Evolutionary conservation across 2,113 vertebrate genomes (phyloP).

Genomic region (Cricetomys ansorgei): DNA sequence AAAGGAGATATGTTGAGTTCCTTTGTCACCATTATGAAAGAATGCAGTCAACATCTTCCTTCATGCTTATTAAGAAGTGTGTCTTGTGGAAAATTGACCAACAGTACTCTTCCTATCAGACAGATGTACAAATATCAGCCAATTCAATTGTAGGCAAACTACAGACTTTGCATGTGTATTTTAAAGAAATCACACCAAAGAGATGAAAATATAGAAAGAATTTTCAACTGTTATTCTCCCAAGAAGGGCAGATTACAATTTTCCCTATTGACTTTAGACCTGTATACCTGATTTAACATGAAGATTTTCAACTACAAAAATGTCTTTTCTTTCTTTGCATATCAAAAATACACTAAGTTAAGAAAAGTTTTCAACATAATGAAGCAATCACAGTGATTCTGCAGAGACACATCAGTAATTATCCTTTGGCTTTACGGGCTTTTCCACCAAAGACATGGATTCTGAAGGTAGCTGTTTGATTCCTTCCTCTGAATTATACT

Average conservation of each 20-base stretch:
- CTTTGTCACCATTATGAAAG: conserved; percentile 20
- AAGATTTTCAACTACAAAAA: not conserved
- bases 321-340: not conserved
- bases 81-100: not conserved
- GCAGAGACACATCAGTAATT: not conserved
- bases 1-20: not conserved
- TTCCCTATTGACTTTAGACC: not conserved
- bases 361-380: not conserved
- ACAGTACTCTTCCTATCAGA: not conserved
- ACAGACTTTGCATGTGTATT: not conserved
- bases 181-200: not conserved
- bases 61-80: not conserved
- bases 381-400: not conserved
- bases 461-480: not conserved
- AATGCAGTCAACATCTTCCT: conserved; percentile 9
- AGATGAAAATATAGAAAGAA: not conserved
- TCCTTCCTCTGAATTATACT: not conserved
- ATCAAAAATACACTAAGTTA: not conserved
- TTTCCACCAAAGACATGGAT: not conserved
- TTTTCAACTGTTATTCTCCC: not conserved
- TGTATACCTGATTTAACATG: not conserved
- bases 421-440: not conserved
- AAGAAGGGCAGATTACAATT: not conserved
- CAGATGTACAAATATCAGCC: not conserved
- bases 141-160: not conserved